Base-by-base conservation (phyloP, 2,113 vertebrate genomes). In the Meriones unguiculatus region DNA sequence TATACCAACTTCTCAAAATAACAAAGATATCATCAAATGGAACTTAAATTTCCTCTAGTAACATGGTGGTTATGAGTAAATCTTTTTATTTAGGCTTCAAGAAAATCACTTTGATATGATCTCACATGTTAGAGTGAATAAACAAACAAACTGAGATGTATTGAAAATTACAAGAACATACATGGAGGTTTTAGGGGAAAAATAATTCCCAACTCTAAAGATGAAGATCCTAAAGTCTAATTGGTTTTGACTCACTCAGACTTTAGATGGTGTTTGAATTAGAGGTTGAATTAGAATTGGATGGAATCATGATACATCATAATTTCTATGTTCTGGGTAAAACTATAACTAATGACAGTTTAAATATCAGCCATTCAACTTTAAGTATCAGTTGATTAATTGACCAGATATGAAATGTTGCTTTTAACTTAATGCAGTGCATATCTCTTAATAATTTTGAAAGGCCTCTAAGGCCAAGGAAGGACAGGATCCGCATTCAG, bases 401-500 rank as follows among this genome's bases (percentile, higher is more conserved):
- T 87, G 2, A n/a, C 2, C 24, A 75, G 9, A 38, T 87, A 17
- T 46, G 75, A 95, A 59, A 89, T 35, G 32, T 59, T 62, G 18
- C 62, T 35, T 94, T 89, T 95, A 89, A 81, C 2, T 80, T 92
- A 95, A 46, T 70, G 32, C 87, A 78, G 41, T 69, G 6, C 28
- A 1, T 35, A 64, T 69, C 5, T 22, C 35, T 38, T 89, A 93
- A 50, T 64, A 78, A 80, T 92, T 24, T 65, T 78, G 81, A 18
- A 13, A 35, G 91, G 32, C 3, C 11, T 84, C 6, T 38, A 69
- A 88, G 82, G 75, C 30, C 13, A 90, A 73, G 1, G 5, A 7
- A 38, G 87, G 28, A 78, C 10, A 87, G 30, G 13, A 14, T 25
- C 32, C n/a, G 65, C 32, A 46, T 65, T 76, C 77, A 93, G 2